Evolutionary conservation across 1,140 invertebrate genomes (phyloP).

Genomic region (Lordiphosa stackelbergi): DNA sequence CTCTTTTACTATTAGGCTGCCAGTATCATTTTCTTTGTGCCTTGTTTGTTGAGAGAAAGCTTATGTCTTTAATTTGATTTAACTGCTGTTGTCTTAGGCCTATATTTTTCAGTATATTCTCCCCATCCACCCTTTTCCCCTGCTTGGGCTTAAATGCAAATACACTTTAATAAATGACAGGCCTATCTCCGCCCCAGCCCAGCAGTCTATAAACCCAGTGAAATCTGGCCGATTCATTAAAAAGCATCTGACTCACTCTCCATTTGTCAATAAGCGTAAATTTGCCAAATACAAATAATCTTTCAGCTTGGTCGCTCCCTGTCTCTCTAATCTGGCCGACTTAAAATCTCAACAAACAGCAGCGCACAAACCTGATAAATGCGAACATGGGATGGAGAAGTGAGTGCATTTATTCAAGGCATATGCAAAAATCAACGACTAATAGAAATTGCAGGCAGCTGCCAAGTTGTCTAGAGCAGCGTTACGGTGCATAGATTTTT

Average conservation of each 20-base stretch:
- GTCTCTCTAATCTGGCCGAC: conserved; percentile 36
- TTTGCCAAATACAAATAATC: conserved; percentile 70
- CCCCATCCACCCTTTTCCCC: conserved; percentile 6
- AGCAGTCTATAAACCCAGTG: conserved; percentile 28
- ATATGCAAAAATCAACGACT: conserved; percentile 26
- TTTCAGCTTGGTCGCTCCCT: conserved; percentile 24
- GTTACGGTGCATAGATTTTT: conserved; percentile 47
- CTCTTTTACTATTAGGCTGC: too few relatives aligned
- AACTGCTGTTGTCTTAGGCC: conserved; percentile 38
- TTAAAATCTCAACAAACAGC: conserved; percentile 59
- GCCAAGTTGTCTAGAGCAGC: conserved; percentile 43
- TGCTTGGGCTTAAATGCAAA: conserved; percentile 62
- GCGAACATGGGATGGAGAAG: conserved; percentile 8
- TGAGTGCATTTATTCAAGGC: conserved; percentile 12
- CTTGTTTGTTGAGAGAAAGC: conserved; percentile 1
- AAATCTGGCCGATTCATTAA: conserved; percentile 44
- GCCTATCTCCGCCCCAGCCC: conserved; percentile 57
- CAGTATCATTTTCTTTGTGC: too few relatives aligned
- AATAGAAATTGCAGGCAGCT: conserved; percentile 36
- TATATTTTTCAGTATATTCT: conserved; percentile 26
- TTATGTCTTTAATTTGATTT: conserved; percentile 8
- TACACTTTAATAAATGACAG: conserved; percentile 67
- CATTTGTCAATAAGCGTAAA: conserved; percentile 63
- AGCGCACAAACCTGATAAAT: conserved; percentile 44
- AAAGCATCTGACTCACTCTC: conserved; percentile 20